A percentile compares a stretch with the other conserved stretches of the same genome.
Conservation (phyloP, 2,113 vertebrate species). For the Oryctolagus cuniculus region mOryCun1.1 NC_091437.1:57017501-57018000, state of each 20-base stretch:
- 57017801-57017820: background rate
- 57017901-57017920: background rate
- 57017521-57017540: background rate
- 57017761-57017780: background rate
- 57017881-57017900: background rate
- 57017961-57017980: background rate
- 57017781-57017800: background rate
- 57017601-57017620: accelerated
- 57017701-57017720: no score
- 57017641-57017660: background rate
- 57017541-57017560: slow-evolving; percentile 65
- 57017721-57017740: no score
- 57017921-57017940: background rate
- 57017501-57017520: background rate
- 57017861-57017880: background rate
- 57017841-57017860: background rate
- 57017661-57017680: background rate
- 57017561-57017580: background rate
- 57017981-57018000: background rate
- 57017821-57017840: no score
- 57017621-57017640: accelerated
- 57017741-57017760: background rate
- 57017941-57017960: background rate
- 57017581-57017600: accelerated
- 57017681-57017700: no score